Percentiles rank a stretch among this genome's conserved stretches.
These are phyloP conservation scores for Callionymus lyra DNA, from an alignment of 2,113 vertebrate species.

Conservation along the genomic window DNA sequence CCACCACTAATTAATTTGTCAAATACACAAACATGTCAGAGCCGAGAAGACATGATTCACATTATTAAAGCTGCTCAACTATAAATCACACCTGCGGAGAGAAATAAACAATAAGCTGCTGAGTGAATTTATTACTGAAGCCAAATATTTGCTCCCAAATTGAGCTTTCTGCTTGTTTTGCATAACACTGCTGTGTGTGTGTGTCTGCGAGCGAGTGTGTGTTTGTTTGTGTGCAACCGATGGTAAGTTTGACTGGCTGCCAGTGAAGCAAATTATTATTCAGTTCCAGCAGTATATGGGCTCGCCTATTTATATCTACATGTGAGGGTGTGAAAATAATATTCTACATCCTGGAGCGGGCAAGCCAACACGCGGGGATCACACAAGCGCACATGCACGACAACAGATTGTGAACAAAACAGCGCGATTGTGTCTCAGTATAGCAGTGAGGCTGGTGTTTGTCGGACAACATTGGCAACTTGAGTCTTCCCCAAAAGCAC, in stretches of 20 bases:
- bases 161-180: conserved; percentile 44
- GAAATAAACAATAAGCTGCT: conserved; percentile 1
- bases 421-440: conserved; percentile 22
- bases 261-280: conserved; percentile 61
- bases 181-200: conserved; percentile 29
- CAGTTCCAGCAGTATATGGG: conserved; percentile 38
- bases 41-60: conserved; percentile 14
- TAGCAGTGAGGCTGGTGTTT: conserved; percentile 33
- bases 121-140: conserved; percentile 28
- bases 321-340: conserved; percentile 47
- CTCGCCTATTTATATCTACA: conserved; percentile 51
- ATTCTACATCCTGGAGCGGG: conserved; percentile 38
- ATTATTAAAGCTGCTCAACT: conserved; percentile 10
- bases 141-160: conserved; percentile 39
- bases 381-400: conserved; percentile 6
- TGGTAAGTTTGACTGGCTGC: conserved; percentile 54
- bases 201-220: conserved; percentile 15
- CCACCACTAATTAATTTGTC: conserved; percentile 15
- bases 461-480: conserved; percentile 29
- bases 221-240: conserved; percentile 17
- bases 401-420: conserved; percentile 25
- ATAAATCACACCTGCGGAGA: conserved; percentile 21
- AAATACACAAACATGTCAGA: conserved; percentile 7
- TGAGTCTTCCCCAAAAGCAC: conserved; percentile 29
- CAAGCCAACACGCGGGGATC: conserved; percentile 16